Evolutionary conservation across 2,888 invertebrate genomes (phyloP), one percentile per base, ranked within the genome.

Genomic region (Caenorhabditis panamensis): DNA sequence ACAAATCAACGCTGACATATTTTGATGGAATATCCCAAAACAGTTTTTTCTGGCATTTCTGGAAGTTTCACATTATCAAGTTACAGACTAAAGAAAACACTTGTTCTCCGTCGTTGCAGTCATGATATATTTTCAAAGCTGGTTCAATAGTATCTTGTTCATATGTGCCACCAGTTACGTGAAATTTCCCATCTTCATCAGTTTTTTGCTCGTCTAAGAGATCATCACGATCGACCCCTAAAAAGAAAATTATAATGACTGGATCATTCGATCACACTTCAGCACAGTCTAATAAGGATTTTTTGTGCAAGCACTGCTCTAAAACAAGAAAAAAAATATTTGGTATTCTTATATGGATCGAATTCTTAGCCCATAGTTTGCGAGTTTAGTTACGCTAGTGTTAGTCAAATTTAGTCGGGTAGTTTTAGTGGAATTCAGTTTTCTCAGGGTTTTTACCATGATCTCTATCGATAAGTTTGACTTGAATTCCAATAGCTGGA

Each of bases 81-180:
- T 24, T 44, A 53, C 6, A 20, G 22, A 11, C 1, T 49, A 41
- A 28, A 18, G 1, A 37, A 31, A 36, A 26, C 26, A 83, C 81
- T 41, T 53, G 36, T 47, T 79, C 41, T 4, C 75, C 81, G 37
- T 83, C 83, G 41, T 83, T 79, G 22, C 84, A 84, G 41, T 84
- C 84, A 61, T 84, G 84, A 37, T 84, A 84, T 26, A 84, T 80
- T 67, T 84, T 82, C 13, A 84, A 36, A 1, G 64, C 76, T 24
- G 82, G 82, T 44, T 82, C 77, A 53, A 84, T 78, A 2, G 26
- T 53, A 22, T 66, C 56, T 18, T 51, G 49, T 58, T 79, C 77
- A 22, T 78, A 71, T 0, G 76, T 77, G 37, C 77, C 84, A 22
- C 84, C 84, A 36, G 76, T 76, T 3, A 84, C 61, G 26, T 71